A percentile compares a stretch with the other conserved stretches of the same genome.
These are phyloP conservation scores for Rhyacichthys aspro DNA, from an alignment of 2,797 vertebrate genomes.

Conservation along the genomic window DNA sequence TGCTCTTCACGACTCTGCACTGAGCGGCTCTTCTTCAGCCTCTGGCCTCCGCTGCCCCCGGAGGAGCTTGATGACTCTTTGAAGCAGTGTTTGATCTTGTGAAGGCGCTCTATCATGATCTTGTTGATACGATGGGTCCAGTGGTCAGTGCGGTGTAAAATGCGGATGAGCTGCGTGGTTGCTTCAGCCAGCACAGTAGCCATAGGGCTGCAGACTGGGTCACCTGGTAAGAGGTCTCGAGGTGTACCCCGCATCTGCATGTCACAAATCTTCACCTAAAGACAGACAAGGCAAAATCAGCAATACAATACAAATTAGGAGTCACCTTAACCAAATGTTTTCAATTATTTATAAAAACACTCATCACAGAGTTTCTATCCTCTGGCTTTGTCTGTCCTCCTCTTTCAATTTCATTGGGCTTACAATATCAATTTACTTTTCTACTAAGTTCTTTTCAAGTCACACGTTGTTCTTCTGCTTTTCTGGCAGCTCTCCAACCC, in stretches of 20 bases:
- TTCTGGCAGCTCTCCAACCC: constrained; percentile 56
- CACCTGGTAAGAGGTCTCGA: constrained; percentile 92
- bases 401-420: constrained; percentile 42
- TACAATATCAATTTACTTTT: no score
- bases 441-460: no score
- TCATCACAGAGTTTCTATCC: constrained; percentile 83
- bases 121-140: constrained; percentile 96
- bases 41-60: constrained; percentile 76
- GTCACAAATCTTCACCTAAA: constrained; percentile 97
- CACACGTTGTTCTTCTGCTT: constrained; percentile 61
- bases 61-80: constrained; percentile 79
- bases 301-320: constrained; percentile 27
- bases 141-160: constrained; percentile 91
- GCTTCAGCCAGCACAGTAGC: constrained; percentile 94
- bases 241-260: constrained; percentile 99
- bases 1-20: constrained; percentile 95
- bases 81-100: constrained; percentile 91
- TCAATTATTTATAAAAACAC: constrained; percentile 80
- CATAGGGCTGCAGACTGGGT: constrained; percentile 96
- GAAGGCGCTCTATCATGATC: constrained; percentile 92
- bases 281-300: background rate
- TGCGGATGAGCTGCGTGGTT: constrained; percentile 93
- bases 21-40: constrained; percentile 94
- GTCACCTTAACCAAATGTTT: no score
- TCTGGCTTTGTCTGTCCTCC: constrained; percentile 87